Base-by-base conservation (phyloP, 2,888 invertebrate species). In the Timema podura region DNA sequence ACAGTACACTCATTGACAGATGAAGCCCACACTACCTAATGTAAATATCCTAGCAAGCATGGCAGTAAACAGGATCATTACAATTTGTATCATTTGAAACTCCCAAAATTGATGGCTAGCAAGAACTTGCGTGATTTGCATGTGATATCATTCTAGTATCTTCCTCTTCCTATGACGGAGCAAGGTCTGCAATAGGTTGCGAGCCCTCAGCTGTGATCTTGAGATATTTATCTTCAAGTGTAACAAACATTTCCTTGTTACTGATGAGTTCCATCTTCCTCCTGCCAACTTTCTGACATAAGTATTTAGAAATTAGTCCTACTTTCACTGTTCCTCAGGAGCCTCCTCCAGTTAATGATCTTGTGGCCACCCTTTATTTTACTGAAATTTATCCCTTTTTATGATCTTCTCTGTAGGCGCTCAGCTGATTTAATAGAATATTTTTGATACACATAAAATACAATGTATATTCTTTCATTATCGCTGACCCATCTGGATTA, bases 241-340 rank as follows among this genome's bases (percentile, higher is more conserved):
- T 54, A 54, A 54, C 54, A 54, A 54, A 54, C 54, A 54, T 54
- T 54, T 54, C 54, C 54, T 54, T 54, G 54, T 54, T 54, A 54
- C 54, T 54, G 54, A 54, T 54, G 7, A 54, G n/a, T 54, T 54
- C 54, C 1, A 54, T 54, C 16, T 6, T 54, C 8, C 16, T 54
- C 54, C n/a, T 54, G n/a, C 54, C 54, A 54, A 54, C 54, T 54
- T 54, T 54, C 54, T 15, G 16, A 5, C 54, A 54, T 2, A 54
- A 54, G 2, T 54, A 15, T 54, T 54, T 5, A 5, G n/a, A 54
- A 6, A 8, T 54, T 54, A 16, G 1, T 54, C 54, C 6, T 54
- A 7, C 54, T 54, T 54, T 54, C 54, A 54, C 54, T 6, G 54
- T 54, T 54, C 6, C 6, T 54, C 13, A 54, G 54, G n/a, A 54